phyloP scores from a whole-genome alignment of 2,113 vertebrate genomes.

The Galbula dea region DNA sequence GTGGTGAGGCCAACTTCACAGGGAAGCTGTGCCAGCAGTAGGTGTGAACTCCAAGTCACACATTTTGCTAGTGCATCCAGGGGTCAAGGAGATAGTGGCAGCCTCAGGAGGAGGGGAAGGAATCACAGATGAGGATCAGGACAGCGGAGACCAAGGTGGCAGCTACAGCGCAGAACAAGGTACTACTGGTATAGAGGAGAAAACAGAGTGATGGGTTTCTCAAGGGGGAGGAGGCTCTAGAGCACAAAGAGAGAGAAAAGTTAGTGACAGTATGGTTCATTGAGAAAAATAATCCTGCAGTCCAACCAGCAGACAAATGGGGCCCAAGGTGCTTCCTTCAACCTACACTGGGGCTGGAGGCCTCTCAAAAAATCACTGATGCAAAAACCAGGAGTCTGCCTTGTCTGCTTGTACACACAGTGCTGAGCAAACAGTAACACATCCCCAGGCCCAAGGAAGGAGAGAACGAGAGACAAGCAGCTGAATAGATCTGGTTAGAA shows the following conservation, averaged over 20 bases:
- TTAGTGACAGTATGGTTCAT: background rate
- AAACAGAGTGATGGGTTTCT: background rate
- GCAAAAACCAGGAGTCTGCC: constrained; percentile 30
- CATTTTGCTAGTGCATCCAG: background rate
- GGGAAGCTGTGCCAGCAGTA: background rate
- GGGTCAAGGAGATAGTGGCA: constrained; percentile 11
- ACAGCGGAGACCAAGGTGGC: background rate
- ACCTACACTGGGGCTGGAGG: background rate
- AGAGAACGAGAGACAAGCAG: background rate
- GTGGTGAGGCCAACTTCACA: background rate
- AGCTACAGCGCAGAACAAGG: background rate
- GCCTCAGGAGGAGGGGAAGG: background rate
- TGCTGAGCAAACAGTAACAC: background rate
- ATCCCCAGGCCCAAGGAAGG: background rate
- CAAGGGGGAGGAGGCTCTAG: background rate
- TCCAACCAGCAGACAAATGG: background rate
- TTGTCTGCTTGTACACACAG: background rate
- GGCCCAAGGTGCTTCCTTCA: constrained; percentile 30
- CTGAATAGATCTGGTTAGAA: background rate
- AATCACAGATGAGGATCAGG: background rate
- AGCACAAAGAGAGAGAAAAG: background rate
- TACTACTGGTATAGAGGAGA: background rate
- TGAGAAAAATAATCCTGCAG: background rate
- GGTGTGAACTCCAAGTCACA: constrained; percentile 13
- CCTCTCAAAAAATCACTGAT: constrained; percentile 18